Evolutionary conservation across 2,888 invertebrate genomes (phyloP).

Genomic region (Carterocephalus palaemon): DNA sequence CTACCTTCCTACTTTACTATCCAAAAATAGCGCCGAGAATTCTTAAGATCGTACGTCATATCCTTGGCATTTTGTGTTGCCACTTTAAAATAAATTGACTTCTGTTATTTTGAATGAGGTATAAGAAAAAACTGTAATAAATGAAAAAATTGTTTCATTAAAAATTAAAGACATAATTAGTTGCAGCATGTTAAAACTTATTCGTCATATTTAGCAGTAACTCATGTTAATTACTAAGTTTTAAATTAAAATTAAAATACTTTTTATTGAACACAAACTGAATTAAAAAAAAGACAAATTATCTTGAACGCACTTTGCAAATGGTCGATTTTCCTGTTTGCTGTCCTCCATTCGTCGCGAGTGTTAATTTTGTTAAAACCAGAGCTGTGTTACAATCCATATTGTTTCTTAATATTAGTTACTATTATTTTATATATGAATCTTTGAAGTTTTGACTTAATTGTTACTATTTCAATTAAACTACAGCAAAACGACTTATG

Average conservation of each 20-base stretch:
- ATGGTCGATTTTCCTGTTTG: slow-evolving; percentile 78
- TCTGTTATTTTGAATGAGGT: slow-evolving; percentile 12
- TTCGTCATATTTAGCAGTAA: no score
- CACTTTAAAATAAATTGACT: slow-evolving; percentile 30
- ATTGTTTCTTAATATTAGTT: slow-evolving; percentile 71
- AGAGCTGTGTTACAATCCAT: slow-evolving; percentile 62
- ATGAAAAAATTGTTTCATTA: slow-evolving; percentile 29
- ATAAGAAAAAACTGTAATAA: slow-evolving; percentile 1
- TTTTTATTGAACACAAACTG: slow-evolving; percentile 1
- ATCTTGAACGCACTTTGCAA: slow-evolving; percentile 62
- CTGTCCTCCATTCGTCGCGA: slow-evolving; percentile 71
- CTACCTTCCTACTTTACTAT: slow-evolving; percentile 55
- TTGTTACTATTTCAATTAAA: slow-evolving; percentile 55
- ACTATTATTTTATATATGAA: slow-evolving; percentile 68
- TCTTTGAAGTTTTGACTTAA: slow-evolving; percentile 55
- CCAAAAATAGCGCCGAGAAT: slow-evolving; percentile 74
- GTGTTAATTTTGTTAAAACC: slow-evolving; percentile 65
- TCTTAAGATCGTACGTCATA: slow-evolving; percentile 49
- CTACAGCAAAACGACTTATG: slow-evolving; percentile 81
- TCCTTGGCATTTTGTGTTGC: slow-evolving; percentile 53
- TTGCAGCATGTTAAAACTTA: neutral
- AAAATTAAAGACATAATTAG: slow-evolving; percentile 24
- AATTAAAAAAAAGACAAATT: slow-evolving; percentile 28
- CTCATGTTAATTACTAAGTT: no score
- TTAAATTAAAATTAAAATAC: slow-evolving; percentile 5